phyloP scores from a whole-genome alignment of 2,888 invertebrate genomes.

The Xanthorhoe designata region DNA sequence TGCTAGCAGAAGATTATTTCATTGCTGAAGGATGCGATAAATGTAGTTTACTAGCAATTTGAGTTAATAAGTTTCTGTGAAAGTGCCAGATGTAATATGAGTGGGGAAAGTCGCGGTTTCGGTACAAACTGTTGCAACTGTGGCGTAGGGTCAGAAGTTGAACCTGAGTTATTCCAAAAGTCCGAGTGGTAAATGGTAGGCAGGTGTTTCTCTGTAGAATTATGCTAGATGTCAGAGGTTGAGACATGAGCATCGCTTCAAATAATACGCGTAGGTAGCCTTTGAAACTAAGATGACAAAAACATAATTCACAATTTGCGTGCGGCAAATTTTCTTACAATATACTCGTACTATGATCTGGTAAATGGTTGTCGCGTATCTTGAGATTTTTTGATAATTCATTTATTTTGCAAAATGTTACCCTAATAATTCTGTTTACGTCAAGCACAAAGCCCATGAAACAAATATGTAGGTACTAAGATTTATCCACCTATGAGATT shows the following conservation, averaged over 20 bases:
- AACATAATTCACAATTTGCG: too few relatives aligned
- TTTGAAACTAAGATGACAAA: too few relatives aligned
- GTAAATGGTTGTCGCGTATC: too few relatives aligned
- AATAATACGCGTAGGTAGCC: background rate
- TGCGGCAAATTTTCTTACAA: too few relatives aligned
- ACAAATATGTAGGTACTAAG: background rate
- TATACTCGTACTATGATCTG: too few relatives aligned
- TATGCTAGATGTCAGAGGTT: conserved; percentile 12
- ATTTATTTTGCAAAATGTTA: too few relatives aligned
- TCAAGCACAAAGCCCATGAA: too few relatives aligned
- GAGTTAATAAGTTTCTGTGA: conserved; percentile 33
- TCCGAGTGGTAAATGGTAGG: conserved; percentile 22
- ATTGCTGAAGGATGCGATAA: conserved; percentile 5
- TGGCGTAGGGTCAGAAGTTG: conserved; percentile 37
- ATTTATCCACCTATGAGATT: conserved; percentile 3
- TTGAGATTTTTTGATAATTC: too few relatives aligned
- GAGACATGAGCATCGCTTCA: conserved; percentile 8
- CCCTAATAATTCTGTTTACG: too few relatives aligned
- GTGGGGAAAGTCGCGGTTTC: conserved; percentile 36
- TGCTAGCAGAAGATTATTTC: background rate
- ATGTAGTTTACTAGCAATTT: conserved; percentile 16
- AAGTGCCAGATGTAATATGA: conserved; percentile 39
- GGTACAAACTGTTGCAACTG: conserved; percentile 17
- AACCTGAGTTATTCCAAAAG: conserved; percentile 28
- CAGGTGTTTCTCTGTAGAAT: conserved; percentile 21